Base-by-base conservation (phyloP, 2,113 vertebrate genomes). In the Romanogobio albipinnatus region DNA sequence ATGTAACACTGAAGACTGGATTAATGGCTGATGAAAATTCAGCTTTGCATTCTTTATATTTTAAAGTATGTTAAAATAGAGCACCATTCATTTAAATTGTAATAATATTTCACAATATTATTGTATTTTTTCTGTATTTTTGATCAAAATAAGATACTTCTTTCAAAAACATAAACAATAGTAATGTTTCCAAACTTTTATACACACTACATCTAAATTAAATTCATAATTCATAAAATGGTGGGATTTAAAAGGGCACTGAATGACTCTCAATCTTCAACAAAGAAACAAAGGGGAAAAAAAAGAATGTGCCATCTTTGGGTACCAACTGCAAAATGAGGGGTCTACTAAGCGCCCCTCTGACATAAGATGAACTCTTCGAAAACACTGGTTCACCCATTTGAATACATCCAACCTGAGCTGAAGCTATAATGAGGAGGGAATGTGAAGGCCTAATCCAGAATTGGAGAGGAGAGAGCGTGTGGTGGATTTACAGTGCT, bases 401-500 rank as follows among this genome's bases (percentile, higher is more conserved):
- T 76, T 83, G 59, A 82, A 85, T 83, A 83, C 75, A 51, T 64
- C 9, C 77, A 64, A 62, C 64, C 74, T 83, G 82, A 81, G 64
- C 83, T 75, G 78, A 62, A 61, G 59, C 62, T 79, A 45, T 79
- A 84, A 62, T 62, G 33, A 58, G 58, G 45, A 59, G 71, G 36
- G 45, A 76, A 58, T 62, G 53, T 43, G 68, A 84, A 74, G 78
- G 59, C 68, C 87, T 88, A 86, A 87, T 88, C 86, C 87, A 66
- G 82, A 81, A 78, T 64, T 84, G 86, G 79, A 87, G 73, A 76
- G 62, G 64, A 75, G n/a, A 29, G 64, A 78, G 53, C 39, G 22
- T 61, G 76, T 85, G 94, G 94, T 94, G 95, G 96, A 95, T 96
- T 97, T 96, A 96, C 96, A 95, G 95, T 95, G 95, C 95, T 95